phyloP scores from a whole-genome alignment of 1,140 invertebrate genomes.

The Drosophila repletoides region DNA sequence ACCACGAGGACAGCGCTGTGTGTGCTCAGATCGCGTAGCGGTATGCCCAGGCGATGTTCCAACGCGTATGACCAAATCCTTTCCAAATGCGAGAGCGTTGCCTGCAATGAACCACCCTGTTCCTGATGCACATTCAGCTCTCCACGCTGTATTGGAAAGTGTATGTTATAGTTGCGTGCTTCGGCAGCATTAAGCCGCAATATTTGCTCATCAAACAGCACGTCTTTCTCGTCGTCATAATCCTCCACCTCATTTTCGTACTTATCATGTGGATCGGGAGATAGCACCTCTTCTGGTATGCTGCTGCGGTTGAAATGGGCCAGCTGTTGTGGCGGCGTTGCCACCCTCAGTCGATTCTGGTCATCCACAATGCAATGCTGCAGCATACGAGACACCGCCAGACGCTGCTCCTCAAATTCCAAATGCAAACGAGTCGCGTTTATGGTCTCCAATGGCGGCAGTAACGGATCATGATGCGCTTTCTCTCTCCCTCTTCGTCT shows the following conservation, averaged over 20 bases:
- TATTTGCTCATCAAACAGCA: conserved; percentile 64
- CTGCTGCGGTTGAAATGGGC: conserved; percentile 92
- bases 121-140: conserved; percentile 93
- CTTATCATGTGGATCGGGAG: conserved; percentile 20
- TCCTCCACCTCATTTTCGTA: conserved; percentile 36
- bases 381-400: conserved; percentile 91
- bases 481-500: conserved; percentile 84
- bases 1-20: conserved; percentile 94
- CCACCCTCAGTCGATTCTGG: conserved; percentile 90
- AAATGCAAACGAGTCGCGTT: conserved; percentile 81
- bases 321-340: conserved; percentile 93
- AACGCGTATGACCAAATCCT: conserved; percentile 94
- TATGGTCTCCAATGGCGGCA: conserved; percentile 46
- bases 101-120: conserved; percentile 92
- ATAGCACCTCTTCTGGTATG: conserved; percentile 85
- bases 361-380: conserved; percentile 91
- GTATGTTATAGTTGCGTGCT: conserved; percentile 89
- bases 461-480: conserved; percentile 84
- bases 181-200: conserved; percentile 88
- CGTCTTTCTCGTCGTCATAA: not conserved
- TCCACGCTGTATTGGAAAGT: conserved; percentile 94
- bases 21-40: conserved; percentile 87
- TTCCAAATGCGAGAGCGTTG: conserved; percentile 92
- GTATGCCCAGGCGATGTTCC: conserved; percentile 86
- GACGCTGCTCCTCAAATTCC: conserved; percentile 91